Base-by-base conservation (phyloP, 2,888 invertebrate genomes). In the Thereva nobilitata region DNA sequence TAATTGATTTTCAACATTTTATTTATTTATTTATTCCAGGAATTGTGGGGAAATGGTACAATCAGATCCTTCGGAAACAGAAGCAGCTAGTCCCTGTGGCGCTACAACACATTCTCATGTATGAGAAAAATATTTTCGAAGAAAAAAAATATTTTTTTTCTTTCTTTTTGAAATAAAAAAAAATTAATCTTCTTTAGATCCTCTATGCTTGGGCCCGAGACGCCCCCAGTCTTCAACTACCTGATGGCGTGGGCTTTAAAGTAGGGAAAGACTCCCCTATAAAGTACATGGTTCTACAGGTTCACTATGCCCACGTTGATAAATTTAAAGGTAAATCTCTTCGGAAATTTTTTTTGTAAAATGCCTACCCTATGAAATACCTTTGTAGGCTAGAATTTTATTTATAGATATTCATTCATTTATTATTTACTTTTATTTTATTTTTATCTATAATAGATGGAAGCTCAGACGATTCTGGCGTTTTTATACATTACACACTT, bases 161-260 rank as follows among this genome's bases (percentile, higher is more conserved):
- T 23, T 23, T 23, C 23, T 23, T 23, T 23, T 23, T 23, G 23
- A 44, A 50, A 56, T 56, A 7, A 55, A 5, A 9, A 42, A 7
- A 6, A 35, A 42, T 41, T 66, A 59, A 49, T 10, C 54, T 38
- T 66, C 66, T 77, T 35, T 79, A 93, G 90, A 90, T 96, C 63
- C 85, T 97, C 7, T 97, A 96, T 79, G 96, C 96, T 0, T 97
- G 96, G 96, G 97, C 95, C 2, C 85, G 92, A 72, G 93, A 96
- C 78, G 96, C 97, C 0, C 94, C 94, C 0, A 86, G 86, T 64
- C 82, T 97, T 4, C 81, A 86, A 52, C 81, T 97, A 57, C 97
- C 97, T 0, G 81, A 89, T 57, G 92, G 89, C 69, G 96, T 98
- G 6, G 98, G 95, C 1, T 98, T 97, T 79, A 91, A 91, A 79